Conservation (phyloP, 2,113 vertebrate genomes). For the Vireo altiloquus region DNA sequence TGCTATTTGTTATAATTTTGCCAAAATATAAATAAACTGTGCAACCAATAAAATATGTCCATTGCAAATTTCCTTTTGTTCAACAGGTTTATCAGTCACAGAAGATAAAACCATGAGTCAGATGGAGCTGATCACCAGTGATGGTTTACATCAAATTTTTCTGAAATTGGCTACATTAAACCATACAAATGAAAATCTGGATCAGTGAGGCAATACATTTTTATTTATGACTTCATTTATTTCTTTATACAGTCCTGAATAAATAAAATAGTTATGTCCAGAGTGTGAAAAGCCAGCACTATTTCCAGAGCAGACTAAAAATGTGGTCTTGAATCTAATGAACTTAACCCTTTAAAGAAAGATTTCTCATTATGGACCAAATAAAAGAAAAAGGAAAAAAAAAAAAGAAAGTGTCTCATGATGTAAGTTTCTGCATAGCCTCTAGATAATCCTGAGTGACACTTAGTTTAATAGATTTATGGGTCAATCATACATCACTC, state of each 20-base stretch:
- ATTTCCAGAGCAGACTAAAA: not conserved
- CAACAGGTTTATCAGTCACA: not conserved
- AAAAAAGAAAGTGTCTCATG: not conserved
- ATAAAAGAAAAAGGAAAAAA: not conserved
- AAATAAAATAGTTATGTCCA: not conserved
- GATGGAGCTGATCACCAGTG: not conserved
- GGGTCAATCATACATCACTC: not conserved
- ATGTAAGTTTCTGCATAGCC: not conserved
- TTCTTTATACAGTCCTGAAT: not conserved
- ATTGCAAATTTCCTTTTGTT: not conserved
- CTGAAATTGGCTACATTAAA: slow-evolving; percentile 1
- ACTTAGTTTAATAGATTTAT: not conserved
- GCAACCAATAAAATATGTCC: not conserved
- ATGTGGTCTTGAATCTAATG: not conserved
- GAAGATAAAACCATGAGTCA: not conserved
- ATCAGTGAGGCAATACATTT: not conserved
- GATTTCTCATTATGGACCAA: not conserved
- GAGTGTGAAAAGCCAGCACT: not conserved
- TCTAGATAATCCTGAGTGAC: not conserved
- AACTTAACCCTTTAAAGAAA: not conserved
- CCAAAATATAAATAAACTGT: not conserved
- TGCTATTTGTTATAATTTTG: not conserved
- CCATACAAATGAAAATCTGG: not conserved
- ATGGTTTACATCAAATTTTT: not conserved
- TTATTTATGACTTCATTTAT: slow-evolving; percentile 28